Conservation (phyloP, 2,797 vertebrate genomes). For the Myotis findleyi region DNA sequence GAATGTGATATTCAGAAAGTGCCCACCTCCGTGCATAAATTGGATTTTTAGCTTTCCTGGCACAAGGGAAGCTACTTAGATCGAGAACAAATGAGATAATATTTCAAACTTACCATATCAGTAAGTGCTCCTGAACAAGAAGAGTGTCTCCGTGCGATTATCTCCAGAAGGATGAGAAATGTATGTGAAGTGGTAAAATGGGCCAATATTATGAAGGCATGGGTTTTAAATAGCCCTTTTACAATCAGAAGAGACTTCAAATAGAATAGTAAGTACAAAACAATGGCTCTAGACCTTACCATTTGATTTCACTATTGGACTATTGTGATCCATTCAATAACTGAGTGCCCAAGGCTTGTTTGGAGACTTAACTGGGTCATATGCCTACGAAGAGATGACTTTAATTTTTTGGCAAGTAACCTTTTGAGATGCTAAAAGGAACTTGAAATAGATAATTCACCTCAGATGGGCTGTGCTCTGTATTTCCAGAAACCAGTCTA, state of each 20-base stretch:
- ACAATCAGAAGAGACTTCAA: background rate
- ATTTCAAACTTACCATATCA: background rate
- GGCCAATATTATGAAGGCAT: background rate
- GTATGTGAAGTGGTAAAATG: background rate
- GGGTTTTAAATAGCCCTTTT: background rate
- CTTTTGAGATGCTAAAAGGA: constrained; percentile 11
- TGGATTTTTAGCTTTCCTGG: background rate
- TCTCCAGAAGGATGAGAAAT: background rate
- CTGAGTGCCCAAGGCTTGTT: background rate
- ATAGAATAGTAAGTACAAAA: background rate
- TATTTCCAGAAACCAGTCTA: constrained; percentile 69
- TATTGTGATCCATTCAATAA: background rate
- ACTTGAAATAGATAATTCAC: constrained; percentile 72
- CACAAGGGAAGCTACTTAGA: background rate
- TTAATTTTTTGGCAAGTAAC: background rate
- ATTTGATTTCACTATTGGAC: background rate
- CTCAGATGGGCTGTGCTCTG: constrained; percentile 65
- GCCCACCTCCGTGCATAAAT: accelerated
- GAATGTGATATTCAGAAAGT: background rate
- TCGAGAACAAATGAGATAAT: background rate
- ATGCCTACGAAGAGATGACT: constrained; percentile 6
- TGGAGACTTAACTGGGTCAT: background rate
- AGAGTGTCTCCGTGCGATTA: background rate
- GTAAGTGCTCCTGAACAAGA: background rate
- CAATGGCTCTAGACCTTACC: background rate